A percentile compares a stretch with the other conserved stretches of the same genome.
These are phyloP conservation scores for Slavum lentiscoides DNA, from an alignment of 2,888 invertebrate species.

Conservation along the genomic window DNA sequence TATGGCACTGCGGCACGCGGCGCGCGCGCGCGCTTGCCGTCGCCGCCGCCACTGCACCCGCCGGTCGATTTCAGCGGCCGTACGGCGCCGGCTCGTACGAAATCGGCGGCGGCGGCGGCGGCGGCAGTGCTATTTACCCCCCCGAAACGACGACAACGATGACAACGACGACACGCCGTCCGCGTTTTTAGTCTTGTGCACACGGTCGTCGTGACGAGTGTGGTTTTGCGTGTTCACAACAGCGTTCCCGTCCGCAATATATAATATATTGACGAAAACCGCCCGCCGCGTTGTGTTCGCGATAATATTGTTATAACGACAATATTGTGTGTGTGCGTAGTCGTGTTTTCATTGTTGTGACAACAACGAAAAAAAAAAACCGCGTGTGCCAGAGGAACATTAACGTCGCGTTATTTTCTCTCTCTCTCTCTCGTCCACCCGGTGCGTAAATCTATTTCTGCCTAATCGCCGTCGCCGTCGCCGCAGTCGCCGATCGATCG, in stretches of 20 bases:
- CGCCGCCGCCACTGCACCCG: neutral
- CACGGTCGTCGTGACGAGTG: slow-evolving; percentile 20
- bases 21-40: neutral
- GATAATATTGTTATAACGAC: too few relatives aligned
- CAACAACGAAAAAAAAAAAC: too few relatives aligned
- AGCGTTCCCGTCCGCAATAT: neutral
- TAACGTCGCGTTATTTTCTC: neutral
- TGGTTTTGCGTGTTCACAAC: neutral
- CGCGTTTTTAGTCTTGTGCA: slow-evolving; percentile 45
- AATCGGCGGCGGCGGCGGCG: neutral
- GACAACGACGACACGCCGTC: neutral
- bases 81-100: slow-evolving; percentile 24
- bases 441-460: neutral
- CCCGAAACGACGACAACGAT: neutral
- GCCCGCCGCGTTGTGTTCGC: neutral
- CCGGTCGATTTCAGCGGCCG: slow-evolving; percentile 26
- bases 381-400: neutral
- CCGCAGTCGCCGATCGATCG: neutral
- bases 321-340: too few relatives aligned
- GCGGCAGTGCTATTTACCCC: slow-evolving; percentile 21
- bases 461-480: too few relatives aligned
- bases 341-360: too few relatives aligned
- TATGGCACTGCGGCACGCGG: neutral
- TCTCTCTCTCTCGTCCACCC: neutral
- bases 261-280: neutral